Evolutionary conservation across 2,113 vertebrate genomes (phyloP), one percentile per base, ranked within the genome.

Genomic region (Menidia beryllina): DNA sequence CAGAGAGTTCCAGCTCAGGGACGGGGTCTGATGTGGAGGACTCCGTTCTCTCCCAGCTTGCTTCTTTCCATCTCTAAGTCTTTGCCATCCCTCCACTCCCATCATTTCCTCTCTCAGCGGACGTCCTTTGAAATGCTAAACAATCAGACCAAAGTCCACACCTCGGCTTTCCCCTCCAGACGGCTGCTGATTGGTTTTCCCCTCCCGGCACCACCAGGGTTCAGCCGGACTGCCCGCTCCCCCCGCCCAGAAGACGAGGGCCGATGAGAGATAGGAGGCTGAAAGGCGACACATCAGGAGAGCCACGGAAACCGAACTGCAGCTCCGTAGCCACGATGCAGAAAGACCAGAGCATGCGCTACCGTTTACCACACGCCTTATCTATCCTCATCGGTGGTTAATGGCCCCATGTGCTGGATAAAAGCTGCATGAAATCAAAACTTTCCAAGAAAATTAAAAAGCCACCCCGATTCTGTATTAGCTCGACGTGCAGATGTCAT

Each of bases 111-210:
- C 55, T 79, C 79, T 77, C 74, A 59, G 67, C 60, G 56, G 76
- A 88, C 72, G 51, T 83, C 75, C 88, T 89, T 87, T 87, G 81
- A 90, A 86, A 88, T 74, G 77, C 65, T 79, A 79, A 87, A 87
- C 77, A 86, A 87, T 71, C 60, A 34, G 69, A 80, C 68, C 66
- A 66, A 59, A 81, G 79, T 88, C 83, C 72, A 75, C 86, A 86
- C 82, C 76, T 82, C 63, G 19, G 55, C 21, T 71, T 81, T 69
- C 60, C 79, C 71, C 74, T 39, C 20, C 45, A 73, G 81, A 78
- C 41, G 0, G 25, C 24, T 4, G 72, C 72, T 59, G 63, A 76
- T 85, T 80, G n/a, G n/a, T 78, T 43, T 53, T 48, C 69, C 72
- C 65, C 64, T 67, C 72, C 65, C 64, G 81, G 75, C 77, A 75